Evolutionary conservation across 2,888 invertebrate species (phyloP), one percentile per base, ranked within the genome.

Genomic region (Megastigmus dorsalis): DNA sequence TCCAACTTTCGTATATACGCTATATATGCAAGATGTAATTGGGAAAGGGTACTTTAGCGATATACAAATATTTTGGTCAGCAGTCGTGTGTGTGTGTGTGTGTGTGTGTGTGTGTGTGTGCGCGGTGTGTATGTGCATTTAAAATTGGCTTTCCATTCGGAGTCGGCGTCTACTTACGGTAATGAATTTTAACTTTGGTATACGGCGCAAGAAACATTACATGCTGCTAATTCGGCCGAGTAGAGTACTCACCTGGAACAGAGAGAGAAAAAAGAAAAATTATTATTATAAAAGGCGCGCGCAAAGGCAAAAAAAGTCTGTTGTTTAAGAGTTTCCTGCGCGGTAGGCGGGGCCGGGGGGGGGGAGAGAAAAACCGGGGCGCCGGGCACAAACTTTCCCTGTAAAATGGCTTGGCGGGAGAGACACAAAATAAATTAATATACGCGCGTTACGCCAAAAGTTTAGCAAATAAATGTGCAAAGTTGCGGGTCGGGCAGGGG

Each of bases 381-480:
- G n/a, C n/a, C n/a, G n/a, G n/a, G n/a, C n/a, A 43, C 59, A 54
- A 76, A 69, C 54, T 76, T 76, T 74, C 43, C 10, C 10, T 20
- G 59, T 7, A 45, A 59, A 74, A 68, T 36, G 57, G 63, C 33
- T n/a, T 20, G 36, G 15, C 33, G 62, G 23, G 43, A 48, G 59
- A 62, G 69, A 50, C 67, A 65, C 33, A 69, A 66, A 72, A 75
- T 76, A 76, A 70, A 76, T 76, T 76, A 74, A 76, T 74, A 75
- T 67, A 67, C 73, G 70, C 73, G 70, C 74, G 70, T 69, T 71
- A 72, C 54, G 76, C 69, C 60, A 65, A 71, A 76, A 76, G 76
- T 76, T 76, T 76, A 57, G 74, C 70, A 59, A 76, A 76, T 76
- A 76, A 76, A 76, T 76, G 74, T 76, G 67, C 70, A 57, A 76